These are phyloP conservation scores for Platygyra sinensis DNA, from an alignment of 64 coral and sea anemone species.

Conservation along the genomic window DNA sequence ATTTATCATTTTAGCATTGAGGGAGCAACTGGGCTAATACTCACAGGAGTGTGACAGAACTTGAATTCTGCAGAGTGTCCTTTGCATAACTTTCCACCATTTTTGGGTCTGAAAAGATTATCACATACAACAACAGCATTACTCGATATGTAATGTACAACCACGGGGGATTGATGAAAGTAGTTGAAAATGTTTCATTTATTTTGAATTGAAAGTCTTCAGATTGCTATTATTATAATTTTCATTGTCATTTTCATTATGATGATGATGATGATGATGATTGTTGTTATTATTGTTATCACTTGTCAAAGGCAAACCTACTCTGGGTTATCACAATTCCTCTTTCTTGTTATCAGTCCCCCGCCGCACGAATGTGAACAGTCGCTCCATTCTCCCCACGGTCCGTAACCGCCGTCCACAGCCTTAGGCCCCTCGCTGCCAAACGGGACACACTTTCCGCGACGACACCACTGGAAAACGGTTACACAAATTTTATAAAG, in stretches of 20 bases:
- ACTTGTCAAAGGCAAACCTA: not conserved
- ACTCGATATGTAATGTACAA: not conserved
- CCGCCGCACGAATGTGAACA: constrained; percentile 70
- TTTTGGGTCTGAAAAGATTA: constrained; percentile 19
- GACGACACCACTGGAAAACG: constrained; percentile 43
- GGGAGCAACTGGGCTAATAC: not conserved
- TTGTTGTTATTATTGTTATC: not conserved
- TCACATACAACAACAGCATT: not conserved
- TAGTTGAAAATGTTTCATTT: no score
- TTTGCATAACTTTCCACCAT: constrained; percentile 44
- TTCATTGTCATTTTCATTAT: not conserved
- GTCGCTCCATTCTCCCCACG: constrained; percentile 42
- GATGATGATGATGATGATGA: no score
- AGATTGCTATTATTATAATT: not conserved
- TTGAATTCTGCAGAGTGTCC: constrained; percentile 25
- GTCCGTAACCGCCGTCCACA: constrained; percentile 47
- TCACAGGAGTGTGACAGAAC: constrained; percentile 31
- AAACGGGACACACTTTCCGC: constrained; percentile 37
- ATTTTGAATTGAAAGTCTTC: not conserved
- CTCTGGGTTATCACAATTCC: constrained; percentile 56
- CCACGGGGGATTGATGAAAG: not conserved
- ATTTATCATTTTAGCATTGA: not conserved
- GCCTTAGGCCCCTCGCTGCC: constrained; percentile 64
- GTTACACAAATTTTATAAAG: not conserved
- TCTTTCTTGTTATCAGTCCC: constrained; percentile 54